phyloP scores from a whole-genome alignment of 2,113 vertebrate genomes.

The Mirza zaza region DNA sequence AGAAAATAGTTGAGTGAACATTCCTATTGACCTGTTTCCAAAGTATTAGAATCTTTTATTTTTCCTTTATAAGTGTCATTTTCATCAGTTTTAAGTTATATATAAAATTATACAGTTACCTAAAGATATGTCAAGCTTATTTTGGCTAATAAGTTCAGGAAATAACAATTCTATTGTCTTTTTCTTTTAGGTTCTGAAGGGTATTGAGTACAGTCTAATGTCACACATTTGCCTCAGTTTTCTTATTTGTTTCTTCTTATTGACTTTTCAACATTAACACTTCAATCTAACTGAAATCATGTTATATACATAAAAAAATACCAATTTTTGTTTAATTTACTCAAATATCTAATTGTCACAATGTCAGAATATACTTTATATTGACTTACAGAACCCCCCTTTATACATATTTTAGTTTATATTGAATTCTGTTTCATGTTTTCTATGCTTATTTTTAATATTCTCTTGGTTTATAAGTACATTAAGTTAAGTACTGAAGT shows the following conservation, averaged over 20 bases:
- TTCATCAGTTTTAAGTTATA: background rate
- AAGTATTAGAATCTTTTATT: background rate
- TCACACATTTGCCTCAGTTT: background rate
- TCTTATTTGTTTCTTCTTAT: background rate
- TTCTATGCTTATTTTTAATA: background rate
- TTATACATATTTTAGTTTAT: background rate
- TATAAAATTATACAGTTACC: background rate
- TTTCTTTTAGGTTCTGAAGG: background rate
- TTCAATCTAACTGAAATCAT: background rate
- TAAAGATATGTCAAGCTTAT: background rate
- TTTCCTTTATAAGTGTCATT: background rate
- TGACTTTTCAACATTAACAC: background rate
- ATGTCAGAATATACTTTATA: background rate
- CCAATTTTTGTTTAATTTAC: background rate
- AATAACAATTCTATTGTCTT: background rate
- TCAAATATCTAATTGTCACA: background rate
- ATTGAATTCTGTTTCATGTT: background rate
- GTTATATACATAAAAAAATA: background rate
- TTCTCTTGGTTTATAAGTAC: background rate
- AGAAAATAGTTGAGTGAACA: background rate
- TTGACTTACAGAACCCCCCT: background rate
- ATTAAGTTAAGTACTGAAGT: background rate
- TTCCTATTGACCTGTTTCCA: background rate
- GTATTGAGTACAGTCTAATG: background rate
- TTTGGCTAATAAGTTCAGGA: background rate